phyloP scores from a whole-genome alignment of 2,888 invertebrate species.

The Diachrysia chrysitis region DNA sequence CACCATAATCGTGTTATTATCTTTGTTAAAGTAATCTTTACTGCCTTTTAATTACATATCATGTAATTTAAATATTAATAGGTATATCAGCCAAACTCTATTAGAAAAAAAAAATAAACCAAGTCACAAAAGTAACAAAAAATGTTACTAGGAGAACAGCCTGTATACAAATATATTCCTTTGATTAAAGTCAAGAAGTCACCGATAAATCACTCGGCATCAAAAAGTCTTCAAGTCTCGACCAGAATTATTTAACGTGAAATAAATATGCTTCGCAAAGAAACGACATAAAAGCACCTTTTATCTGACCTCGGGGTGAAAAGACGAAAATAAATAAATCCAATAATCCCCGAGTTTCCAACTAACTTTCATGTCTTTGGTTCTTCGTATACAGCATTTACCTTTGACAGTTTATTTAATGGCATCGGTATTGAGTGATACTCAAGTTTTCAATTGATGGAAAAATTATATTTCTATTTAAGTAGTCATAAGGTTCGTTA shows the following conservation, averaged over 20 bases:
- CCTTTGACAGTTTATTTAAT: conserved; percentile 44
- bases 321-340: conserved; percentile 69
- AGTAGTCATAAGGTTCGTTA: conserved; percentile 1
- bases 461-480: conserved; percentile 3
- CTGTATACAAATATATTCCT: conserved; percentile 22
- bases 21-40: no score
- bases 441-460: background rate
- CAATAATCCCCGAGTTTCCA: conserved; percentile 67
- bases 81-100: background rate
- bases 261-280: conserved; percentile 49
- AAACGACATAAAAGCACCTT: conserved; percentile 65
- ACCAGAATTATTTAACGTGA: conserved; percentile 43
- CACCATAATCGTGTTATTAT: no score
- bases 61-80: no score
- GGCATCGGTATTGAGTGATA: conserved; percentile 11
- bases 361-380: conserved; percentile 69
- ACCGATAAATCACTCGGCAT: conserved; percentile 12
- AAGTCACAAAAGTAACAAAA: conserved; percentile 5
- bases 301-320: conserved; percentile 63
- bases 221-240: conserved; percentile 21
- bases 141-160: background rate
- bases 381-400: conserved; percentile 60
- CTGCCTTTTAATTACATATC: no score
- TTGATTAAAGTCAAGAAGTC: conserved; percentile 23
- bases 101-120: background rate